Evolutionary conservation across 35 echinoderm and acorn worm genomes (phyloP).

Genomic region (Apostichopus parvimensis): DNA sequence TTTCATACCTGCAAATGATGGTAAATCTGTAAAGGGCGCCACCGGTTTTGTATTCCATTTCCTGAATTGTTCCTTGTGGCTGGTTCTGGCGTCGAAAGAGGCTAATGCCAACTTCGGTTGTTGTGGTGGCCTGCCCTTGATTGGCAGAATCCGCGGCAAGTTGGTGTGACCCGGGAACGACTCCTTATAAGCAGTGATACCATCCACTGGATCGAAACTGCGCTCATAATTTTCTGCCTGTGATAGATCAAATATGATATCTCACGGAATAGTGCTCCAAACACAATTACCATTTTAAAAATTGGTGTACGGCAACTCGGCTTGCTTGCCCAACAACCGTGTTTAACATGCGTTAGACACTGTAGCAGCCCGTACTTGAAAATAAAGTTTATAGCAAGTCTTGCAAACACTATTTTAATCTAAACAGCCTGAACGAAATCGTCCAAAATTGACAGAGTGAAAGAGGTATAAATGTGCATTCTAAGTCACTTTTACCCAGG

Average conservation of each 20-base stretch:
- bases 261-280: too few relatives aligned
- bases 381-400: too few relatives aligned
- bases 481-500: too few relatives aligned
- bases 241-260: not conserved
- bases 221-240: conserved; percentile 74
- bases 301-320: too few relatives aligned
- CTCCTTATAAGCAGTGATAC: conserved; percentile 74
- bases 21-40: conserved; percentile 78
- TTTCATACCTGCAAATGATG: conserved; percentile 86
- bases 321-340: too few relatives aligned
- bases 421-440: too few relatives aligned
- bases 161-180: conserved; percentile 75
- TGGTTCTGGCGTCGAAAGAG: conserved; percentile 86
- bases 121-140: conserved; percentile 55
- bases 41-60: conserved; percentile 72
- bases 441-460: too few relatives aligned
- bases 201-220: conserved; percentile 63
- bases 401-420: too few relatives aligned
- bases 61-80: conserved; percentile 84
- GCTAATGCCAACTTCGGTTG: conserved; percentile 61
- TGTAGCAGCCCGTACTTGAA: too few relatives aligned
- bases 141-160: conserved; percentile 63
- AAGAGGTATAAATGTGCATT: too few relatives aligned
- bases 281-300: too few relatives aligned
- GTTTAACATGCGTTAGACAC: too few relatives aligned